Base-by-base conservation (phyloP, 2,113 vertebrate species). In the Butorides virescens region DNA sequence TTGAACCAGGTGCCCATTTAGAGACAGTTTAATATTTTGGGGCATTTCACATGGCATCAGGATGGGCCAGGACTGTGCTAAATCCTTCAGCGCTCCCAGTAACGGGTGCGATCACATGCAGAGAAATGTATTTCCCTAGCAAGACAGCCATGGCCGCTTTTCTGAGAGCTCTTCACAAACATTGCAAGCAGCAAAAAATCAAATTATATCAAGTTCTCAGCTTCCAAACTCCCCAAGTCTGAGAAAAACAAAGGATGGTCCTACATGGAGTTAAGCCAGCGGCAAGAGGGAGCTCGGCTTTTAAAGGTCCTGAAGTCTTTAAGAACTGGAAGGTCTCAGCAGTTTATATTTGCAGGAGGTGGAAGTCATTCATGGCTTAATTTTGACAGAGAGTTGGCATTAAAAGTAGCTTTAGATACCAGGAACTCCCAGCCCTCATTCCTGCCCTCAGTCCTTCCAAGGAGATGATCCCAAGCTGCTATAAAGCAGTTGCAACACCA, bases 281-380 rank as follows among this genome's bases (percentile, higher is more conserved):
- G 22, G 17, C 23, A 27, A 32, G 55, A 39, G 6, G 1, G 0
- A 59, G 25, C 0, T 7, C 8, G 26, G 52, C 47, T 83, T 63
- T 15, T 42, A 25, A 23, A 63, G 36, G 9, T 11, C 53, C 55
- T 8, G 8, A 25, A 32, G 21, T 13, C 47, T 56, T 46, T 13
- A 77, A 37, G 30, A 39, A 37, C 50, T 9, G 25, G n/a, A 15
- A 83, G 46, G 5, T 3, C 21, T 32, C 56, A 63, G 52, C 73
- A 78, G 46, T 55, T 89, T 22, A 0, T n/a, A 1, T 49, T 73
- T 77, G 21, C 65, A 56, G 82, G 85, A 61, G 53, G 15, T 36
- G 42, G 17, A 78, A 87, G 47, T 30, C 42, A 32, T 34, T 59
- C 29, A 2, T 1, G 32, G 65, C 84, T 87, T 62, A 25, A 10